Evolutionary conservation across 2,797 vertebrate species (phyloP).

Genomic region (Gallirallus australis): DNA sequence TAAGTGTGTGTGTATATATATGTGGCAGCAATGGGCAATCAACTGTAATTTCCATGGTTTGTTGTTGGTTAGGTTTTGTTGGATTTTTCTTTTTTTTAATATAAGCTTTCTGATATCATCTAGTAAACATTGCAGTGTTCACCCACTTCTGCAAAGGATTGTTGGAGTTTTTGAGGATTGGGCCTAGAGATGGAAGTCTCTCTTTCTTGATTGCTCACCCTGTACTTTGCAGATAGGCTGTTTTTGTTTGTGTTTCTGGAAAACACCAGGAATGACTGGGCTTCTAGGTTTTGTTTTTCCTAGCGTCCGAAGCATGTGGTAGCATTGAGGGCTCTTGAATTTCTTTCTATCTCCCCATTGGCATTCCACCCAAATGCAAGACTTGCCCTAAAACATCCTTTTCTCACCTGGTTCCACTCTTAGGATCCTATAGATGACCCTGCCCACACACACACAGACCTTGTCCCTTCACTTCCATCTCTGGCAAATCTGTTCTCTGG

Average conservation of each 20-base stretch:
- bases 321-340: rapidly evolving
- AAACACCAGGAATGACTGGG: background rate
- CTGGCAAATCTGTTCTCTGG: background rate
- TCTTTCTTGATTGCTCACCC: background rate
- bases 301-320: background rate
- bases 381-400: background rate
- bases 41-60: background rate
- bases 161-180: background rate
- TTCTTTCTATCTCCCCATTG: background rate
- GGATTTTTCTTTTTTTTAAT: background rate
- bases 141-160: background rate
- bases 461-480: background rate
- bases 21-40: background rate
- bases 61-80: background rate
- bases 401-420: background rate
- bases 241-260: background rate
- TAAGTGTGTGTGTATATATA: too few species aligned
- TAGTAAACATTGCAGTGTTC: background rate
- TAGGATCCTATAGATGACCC: background rate
- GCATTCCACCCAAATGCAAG: background rate
- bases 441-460: background rate
- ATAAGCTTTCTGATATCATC: background rate
- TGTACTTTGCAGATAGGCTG: background rate
- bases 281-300: background rate
- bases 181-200: background rate